A percentile compares a stretch with the other conserved stretches of the same genome.
phyloP scores from a whole-genome alignment of 2,797 vertebrate species.

The Silurus aristotelis region DNA sequence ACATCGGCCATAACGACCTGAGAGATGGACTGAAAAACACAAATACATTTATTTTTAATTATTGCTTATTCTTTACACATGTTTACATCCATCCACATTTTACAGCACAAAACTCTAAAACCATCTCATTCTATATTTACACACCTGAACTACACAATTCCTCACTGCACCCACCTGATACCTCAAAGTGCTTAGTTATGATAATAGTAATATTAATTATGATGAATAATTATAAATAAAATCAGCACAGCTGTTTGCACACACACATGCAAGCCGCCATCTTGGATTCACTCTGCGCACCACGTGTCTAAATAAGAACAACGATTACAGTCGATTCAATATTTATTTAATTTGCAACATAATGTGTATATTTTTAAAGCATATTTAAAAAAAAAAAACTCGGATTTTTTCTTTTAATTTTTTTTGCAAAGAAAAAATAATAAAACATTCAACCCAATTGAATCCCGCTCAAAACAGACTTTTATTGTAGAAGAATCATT shows the following conservation, averaged over 20 bases:
- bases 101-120: not conserved
- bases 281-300: constrained; percentile 23
- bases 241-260: not conserved
- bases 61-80: too few relatives aligned
- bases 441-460: not conserved
- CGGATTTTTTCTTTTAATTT: too few relatives aligned
- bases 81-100: not conserved
- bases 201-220: not conserved
- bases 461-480: not conserved
- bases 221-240: not conserved
- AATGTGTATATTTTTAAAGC: not conserved
- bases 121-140: not conserved
- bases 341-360: not conserved
- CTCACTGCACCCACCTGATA: not conserved
- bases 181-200: not conserved
- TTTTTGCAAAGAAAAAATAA: not conserved
- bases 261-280: constrained; percentile 42
- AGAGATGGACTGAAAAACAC: not conserved
- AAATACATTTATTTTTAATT: not conserved
- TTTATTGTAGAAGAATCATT: not conserved
- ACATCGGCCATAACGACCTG: constrained; percentile 41
- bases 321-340: not conserved
- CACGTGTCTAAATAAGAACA: constrained; percentile 41
- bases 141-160: not conserved
- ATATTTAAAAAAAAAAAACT: not conserved